Conservation (phyloP, 1,140 invertebrate genomes). For the Rhyacophila brunnea region DNA sequence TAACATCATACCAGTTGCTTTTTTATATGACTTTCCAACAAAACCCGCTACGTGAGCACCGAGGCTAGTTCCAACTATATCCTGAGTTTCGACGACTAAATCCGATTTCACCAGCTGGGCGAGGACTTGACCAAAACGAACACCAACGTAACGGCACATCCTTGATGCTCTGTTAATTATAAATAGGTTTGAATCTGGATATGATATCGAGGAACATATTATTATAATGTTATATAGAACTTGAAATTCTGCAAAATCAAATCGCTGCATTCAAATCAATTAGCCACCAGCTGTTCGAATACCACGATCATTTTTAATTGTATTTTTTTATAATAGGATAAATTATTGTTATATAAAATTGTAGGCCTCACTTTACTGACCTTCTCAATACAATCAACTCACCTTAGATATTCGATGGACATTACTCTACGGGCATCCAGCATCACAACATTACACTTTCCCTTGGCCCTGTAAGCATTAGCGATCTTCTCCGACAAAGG, state of each 20-base stretch:
- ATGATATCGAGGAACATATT: too few relatives aligned
- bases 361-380: too few relatives aligned
- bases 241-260: too few relatives aligned
- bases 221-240: too few relatives aligned
- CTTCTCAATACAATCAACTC: too few relatives aligned
- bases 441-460: constrained; percentile 17
- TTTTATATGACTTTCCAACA: constrained; percentile 19
- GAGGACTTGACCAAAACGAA: constrained; percentile 7
- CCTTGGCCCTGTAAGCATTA: constrained; percentile 8
- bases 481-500: background rate
- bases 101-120: constrained; percentile 8
- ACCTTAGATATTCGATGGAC: constrained; percentile 16
- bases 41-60: constrained; percentile 23
- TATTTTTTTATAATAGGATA: too few relatives aligned
- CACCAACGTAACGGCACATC: constrained; percentile 2
- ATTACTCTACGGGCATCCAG: constrained; percentile 9
- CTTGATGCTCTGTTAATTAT: too few relatives aligned
- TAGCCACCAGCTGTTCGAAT: too few relatives aligned
- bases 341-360: too few relatives aligned
- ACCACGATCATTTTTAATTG: too few relatives aligned
- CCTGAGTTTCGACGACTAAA: constrained; percentile 13
- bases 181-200: too few relatives aligned
- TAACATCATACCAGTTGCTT: constrained; percentile 7
- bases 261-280: too few relatives aligned
- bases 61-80: constrained; percentile 20